A percentile compares a stretch with the other conserved stretches of the same genome.
These are phyloP conservation scores for Athalia circularis DNA, from an alignment of 2,888 invertebrate genomes.

Conservation along the genomic window DNA sequence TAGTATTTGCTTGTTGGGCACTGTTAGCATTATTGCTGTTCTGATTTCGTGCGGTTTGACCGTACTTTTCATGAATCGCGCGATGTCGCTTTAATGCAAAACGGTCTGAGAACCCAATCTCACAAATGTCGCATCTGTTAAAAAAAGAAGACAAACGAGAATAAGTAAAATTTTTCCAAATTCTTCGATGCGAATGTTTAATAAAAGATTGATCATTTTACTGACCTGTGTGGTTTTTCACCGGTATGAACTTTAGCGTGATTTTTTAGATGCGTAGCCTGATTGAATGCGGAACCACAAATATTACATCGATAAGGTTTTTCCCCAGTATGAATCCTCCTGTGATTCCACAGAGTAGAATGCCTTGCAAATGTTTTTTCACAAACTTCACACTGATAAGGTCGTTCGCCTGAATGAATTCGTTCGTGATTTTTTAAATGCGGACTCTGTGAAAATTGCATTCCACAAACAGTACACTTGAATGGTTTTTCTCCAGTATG, in stretches of 20 bases:
- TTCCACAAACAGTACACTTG: constrained; percentile 90
- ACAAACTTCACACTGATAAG: constrained; percentile 92
- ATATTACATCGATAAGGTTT: constrained; percentile 82
- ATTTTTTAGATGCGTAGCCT: constrained; percentile 91
- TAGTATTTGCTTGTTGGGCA: constrained; percentile 75
- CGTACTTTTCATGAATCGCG: constrained; percentile 92
- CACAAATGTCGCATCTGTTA: constrained; percentile 88
- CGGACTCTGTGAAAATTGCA: constrained; percentile 93
- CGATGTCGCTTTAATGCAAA: constrained; percentile 91
- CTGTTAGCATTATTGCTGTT: constrained; percentile 73
- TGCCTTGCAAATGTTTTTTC: constrained; percentile 93
- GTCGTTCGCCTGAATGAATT: constrained; percentile 91
- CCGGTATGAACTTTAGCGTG: constrained; percentile 84
- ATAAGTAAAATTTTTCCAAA: background rate
- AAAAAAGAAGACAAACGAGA: constrained; percentile 42
- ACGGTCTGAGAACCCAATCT: constrained; percentile 90
- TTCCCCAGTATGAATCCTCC: constrained; percentile 91
- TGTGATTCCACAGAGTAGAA: constrained; percentile 92
- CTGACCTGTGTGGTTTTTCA: constrained; percentile 81
- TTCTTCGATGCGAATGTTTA: constrained; percentile 61
- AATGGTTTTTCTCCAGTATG: constrained; percentile 83
- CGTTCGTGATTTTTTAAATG: constrained; percentile 92
- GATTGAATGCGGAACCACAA: constrained; percentile 88
- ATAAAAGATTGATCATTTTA: background rate
- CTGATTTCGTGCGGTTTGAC: constrained; percentile 77